These are phyloP conservation scores for Gadopsis bispinosus DNA, from an alignment of 2,797 vertebrate species.

Conservation along the genomic window DNA sequence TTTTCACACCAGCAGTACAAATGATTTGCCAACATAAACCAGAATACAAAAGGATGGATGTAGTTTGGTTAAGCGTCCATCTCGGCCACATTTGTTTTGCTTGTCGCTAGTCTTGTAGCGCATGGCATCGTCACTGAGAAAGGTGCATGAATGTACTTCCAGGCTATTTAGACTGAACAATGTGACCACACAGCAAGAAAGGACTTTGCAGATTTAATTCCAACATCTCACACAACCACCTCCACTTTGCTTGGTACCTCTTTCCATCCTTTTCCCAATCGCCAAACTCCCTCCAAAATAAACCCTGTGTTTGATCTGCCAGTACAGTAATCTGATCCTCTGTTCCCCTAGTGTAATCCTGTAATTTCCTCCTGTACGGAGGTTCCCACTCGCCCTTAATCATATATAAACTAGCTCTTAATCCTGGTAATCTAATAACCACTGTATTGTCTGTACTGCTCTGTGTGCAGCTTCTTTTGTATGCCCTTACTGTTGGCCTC, in stretches of 20 bases:
- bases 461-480: constrained; percentile 17
- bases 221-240: not conserved
- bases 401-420: constrained; percentile 59
- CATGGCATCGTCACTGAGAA: not conserved
- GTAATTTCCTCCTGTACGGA: constrained; percentile 56
- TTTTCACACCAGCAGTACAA: too few species aligned
- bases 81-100: not conserved
- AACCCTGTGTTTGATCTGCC: constrained; percentile 13
- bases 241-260: not conserved
- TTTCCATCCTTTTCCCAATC: constrained; percentile 13
- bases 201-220: not conserved
- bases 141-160: not conserved
- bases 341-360: constrained; percentile 63
- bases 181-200: constrained; percentile 2
- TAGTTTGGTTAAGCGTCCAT: not conserved
- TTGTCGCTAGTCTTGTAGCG: not conserved
- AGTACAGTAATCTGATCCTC: constrained; percentile 41
- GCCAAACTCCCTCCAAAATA: not conserved
- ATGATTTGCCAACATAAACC: too few species aligned
- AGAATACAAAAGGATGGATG: too few species aligned
- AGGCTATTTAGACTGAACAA: not conserved
- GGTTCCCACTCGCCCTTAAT: constrained; percentile 63
- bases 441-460: constrained; percentile 35
- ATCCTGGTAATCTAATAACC: constrained; percentile 70
- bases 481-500: not conserved